Base-by-base conservation (phyloP, 2,113 vertebrate species). In the Rhea americana region DNA sequence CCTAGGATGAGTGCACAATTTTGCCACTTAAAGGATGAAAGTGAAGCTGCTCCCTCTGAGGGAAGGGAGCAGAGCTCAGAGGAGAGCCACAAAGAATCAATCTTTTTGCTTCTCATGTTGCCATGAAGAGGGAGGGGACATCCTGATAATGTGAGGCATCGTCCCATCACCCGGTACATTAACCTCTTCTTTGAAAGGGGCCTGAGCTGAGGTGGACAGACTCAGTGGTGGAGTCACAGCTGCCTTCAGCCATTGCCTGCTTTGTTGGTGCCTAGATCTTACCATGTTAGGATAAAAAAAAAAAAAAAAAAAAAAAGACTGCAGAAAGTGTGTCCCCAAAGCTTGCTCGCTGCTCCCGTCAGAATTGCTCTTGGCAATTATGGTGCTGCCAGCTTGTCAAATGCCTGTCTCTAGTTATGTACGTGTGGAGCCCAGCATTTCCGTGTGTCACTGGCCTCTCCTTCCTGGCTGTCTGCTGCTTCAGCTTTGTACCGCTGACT, bases 71-170 rank as follows among this genome's bases (percentile, higher is more conserved):
- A 47, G n/a, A 63, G 9, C 21, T 89, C 47, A 82, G 30, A 4
- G 16, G 28, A 85, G 4, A 65, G 37, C 3, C 35, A 43, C 18
- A 28, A 62, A 53, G 11, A 15, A 56, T 25, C 28, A 48, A 16
- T 8, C 3, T 61, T 89, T 50, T 43, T 72, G 2, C 32, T 85
- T 65, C 51, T 79, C 19, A 28, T 82, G 4, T 65, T 87, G 39
- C 14, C 2, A 3, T 15, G 6, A 45, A 7, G 21, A 82, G 65
- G 41, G 18, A 62, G 45, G 17, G 50, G 2, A 7, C 1, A 0
- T 24, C 35, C 25, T 48, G 48, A 9, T 41, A 47, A 7, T 30
- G 11, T 62, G 7, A 85, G 9, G 19, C 21, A 11, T 14, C 65
- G 14, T 65, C 35, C 21, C n/a, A 53, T 16, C 32, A 25, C 0